Percentiles rank a stretch among this genome's conserved stretches.
These are phyloP conservation scores for Glaucidium brasilianum DNA, from an alignment of 2,113 vertebrate species.

Conservation along the genomic window DNA sequence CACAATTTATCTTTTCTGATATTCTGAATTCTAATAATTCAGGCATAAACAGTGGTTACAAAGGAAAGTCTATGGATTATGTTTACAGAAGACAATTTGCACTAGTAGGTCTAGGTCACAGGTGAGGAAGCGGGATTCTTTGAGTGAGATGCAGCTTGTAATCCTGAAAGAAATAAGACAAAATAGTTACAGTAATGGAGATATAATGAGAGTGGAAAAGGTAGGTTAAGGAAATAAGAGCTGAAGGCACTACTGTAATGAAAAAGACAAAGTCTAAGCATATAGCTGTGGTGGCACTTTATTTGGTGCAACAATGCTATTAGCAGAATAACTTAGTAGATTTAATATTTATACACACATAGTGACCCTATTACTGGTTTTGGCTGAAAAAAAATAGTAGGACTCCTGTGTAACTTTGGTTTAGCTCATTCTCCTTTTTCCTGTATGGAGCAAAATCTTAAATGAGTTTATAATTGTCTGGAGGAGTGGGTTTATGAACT, in stretches of 20 bases:
- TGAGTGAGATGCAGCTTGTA: not conserved
- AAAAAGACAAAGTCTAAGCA: not conserved
- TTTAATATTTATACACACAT: not conserved
- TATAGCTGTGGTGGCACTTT: not conserved
- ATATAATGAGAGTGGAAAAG: not conserved
- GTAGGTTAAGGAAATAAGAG: not conserved
- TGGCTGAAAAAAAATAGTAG: not conserved
- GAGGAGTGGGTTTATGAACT: not conserved
- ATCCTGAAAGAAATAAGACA: not conserved
- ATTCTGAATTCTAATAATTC: not conserved
- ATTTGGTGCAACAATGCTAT: not conserved
- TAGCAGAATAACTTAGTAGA: not conserved
- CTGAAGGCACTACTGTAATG: not conserved
- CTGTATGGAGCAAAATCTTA: not conserved
- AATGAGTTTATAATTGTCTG: not conserved
- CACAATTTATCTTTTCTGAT: not conserved
- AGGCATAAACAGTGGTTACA: not conserved
- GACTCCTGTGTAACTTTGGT: not conserved
- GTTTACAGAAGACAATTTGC: not conserved
- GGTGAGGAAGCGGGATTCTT: not conserved
- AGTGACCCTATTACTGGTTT: not conserved
- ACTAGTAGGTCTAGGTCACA: not conserved
- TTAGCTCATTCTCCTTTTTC: not conserved
- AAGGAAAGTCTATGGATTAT: not conserved
- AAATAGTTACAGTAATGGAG: not conserved